Base-by-base conservation (phyloP, 1,140 invertebrate genomes). In the Trachymyrmex cornetzi region DNA sequence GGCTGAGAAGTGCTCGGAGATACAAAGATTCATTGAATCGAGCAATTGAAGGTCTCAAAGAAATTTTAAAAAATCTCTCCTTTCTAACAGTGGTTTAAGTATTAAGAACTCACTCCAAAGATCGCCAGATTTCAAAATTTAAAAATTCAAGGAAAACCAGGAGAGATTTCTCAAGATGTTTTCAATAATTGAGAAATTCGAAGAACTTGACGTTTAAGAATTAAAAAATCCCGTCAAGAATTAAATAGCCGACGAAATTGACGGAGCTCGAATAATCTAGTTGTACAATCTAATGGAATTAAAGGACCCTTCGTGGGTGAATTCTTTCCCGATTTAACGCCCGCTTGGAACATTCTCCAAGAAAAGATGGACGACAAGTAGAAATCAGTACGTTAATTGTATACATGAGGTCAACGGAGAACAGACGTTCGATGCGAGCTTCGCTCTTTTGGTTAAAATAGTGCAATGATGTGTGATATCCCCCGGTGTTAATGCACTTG, bases 391-490 rank as follows among this genome's bases (percentile, higher is more conserved):
- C 30, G 34, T 61, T 34, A 53, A 79, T 38, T 50, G 24, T 12
- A 69, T 50, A 69, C 61, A 74, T 59, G 57, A 72, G 85, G 67
- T 50, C 61, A 63, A 67, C 59, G 24, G 16, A 67, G 72, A 71
- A 67, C 19, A 66, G 14, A 63, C 87, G 87, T 74, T 80, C 87
- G 80, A 79, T 89, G 63, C 77, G 79, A 82, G 24, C 24, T 16
- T 24, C 61, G 61, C n/a, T 50, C 16, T 27, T 59, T 9, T 74
- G 61, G 77, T 86, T 81, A 86, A 86, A 30, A 16, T 24, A 79
- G 30, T 64, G 44, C 77, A n/a, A 72, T 82, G 66, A 5, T 30
- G 27, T 22, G 44, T 38, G 85, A 59, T n/a, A 63, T 44, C n/a
- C 34, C 30, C 53, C 55, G 38, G 14, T 48, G 80, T 66, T 64